Conservation (phyloP, 2,797 vertebrate genomes). For the Buceros bicornis region DNA sequence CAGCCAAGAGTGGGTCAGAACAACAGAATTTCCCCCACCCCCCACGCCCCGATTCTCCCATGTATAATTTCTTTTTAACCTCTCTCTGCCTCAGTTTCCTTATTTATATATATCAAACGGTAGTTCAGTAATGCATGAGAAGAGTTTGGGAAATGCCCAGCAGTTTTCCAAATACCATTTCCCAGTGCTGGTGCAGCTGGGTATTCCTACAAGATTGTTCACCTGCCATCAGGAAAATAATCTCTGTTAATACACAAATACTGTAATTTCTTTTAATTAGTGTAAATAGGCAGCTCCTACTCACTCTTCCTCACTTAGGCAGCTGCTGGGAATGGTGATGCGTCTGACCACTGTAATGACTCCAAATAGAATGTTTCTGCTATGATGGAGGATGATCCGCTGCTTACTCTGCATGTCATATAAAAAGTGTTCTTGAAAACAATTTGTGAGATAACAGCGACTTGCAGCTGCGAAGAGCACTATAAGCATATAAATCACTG, state of each 20-base stretch:
- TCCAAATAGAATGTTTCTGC: background rate
- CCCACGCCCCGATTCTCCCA: background rate
- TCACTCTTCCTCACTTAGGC: background rate
- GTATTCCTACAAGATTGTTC: background rate
- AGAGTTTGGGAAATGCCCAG: background rate
- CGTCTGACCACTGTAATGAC: background rate
- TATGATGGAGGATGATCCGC: background rate
- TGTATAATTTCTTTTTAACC: background rate
- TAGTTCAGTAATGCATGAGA: background rate
- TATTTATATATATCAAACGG: background rate
- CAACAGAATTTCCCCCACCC: background rate
- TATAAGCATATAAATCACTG: background rate
- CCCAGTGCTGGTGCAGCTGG: background rate
- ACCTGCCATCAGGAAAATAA: background rate
- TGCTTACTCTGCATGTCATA: background rate
- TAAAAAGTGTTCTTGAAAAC: background rate
- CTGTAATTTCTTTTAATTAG: fast-evolving
- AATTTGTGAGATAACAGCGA: background rate
- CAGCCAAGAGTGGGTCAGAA: background rate
- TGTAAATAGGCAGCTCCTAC: background rate
- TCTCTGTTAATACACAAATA: background rate
- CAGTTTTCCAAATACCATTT: too few relatives aligned
- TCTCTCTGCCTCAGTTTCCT: background rate
- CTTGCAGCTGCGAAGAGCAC: background rate
- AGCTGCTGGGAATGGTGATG: background rate